Base-by-base conservation (phyloP, 2,888 invertebrate genomes). In the Caenorhabditis uteleia region DNA sequence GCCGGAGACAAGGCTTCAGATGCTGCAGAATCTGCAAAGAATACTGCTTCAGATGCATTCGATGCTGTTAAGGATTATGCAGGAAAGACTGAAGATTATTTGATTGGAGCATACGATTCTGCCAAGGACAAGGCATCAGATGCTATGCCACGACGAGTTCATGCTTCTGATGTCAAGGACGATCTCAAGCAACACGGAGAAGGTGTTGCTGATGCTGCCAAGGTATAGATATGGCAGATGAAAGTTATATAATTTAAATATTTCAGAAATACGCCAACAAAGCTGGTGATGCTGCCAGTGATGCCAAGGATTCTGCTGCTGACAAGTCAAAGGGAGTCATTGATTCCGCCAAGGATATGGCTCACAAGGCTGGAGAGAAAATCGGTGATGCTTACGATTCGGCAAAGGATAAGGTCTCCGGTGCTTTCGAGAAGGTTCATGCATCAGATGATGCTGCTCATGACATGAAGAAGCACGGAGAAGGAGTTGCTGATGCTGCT, bases 81-180 rank as follows among this genome's bases (percentile, higher is more conserved):
- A 12, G 36, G 44, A 23, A 6, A 45, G 8, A 46, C 44, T 26
- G 26, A 20, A 2, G 38, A 39, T 7, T 20, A 29, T 7, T 25
- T 39, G 25, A 25, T 20, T 18, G 31, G 23, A 12, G 46, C 25
- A 20, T 54, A 40, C 26, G 54, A 54, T 16, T 14, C 16, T 4
- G 54, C 47, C 25, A 47, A 55, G 20, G 47, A 47, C 1, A 40
- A 47, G 34, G 40, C 55, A 16, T 38, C 47, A 2, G 53, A 54
- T 5, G 27, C 39, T 29, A 16, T 33, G n/a, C n/a, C n/a, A n/a
- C n/a, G n/a, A n/a, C n/a, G n/a, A n/a, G n/a, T n/a, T n/a, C n/a
- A n/a, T n/a, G n/a, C n/a, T n/a, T n/a, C n/a, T n/a, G n/a, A n/a
- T n/a, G n/a, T n/a, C n/a, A n/a, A n/a, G 1, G 53, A 54, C 14